Evolutionary conservation across 35 echinoderm and acorn worm species (phyloP).

Genomic region (Ophioderma brevispina): DNA sequence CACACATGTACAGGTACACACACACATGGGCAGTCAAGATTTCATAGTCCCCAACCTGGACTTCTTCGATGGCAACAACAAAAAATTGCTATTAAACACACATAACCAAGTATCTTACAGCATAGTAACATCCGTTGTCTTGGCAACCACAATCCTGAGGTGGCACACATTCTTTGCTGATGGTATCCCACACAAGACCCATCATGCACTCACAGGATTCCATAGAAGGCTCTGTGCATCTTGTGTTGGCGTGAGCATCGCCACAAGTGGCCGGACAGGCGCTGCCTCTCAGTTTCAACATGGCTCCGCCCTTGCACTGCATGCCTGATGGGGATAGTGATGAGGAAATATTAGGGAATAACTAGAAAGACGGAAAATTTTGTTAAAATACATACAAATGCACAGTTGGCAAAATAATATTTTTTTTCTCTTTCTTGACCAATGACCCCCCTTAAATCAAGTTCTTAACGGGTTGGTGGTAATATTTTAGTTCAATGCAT

Average conservation of each 20-base stretch:
- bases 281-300: neutral
- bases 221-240: slow-evolving; percentile 7
- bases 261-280: slow-evolving; percentile 34
- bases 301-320: neutral
- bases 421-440: neutral
- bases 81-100: too few relatives aligned
- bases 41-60: too few relatives aligned
- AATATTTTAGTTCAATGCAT: too few relatives aligned
- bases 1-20: too few relatives aligned
- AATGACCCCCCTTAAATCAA: neutral
- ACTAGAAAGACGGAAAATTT: too few relatives aligned
- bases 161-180: neutral
- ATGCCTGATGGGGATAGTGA: too few relatives aligned
- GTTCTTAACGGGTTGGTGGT: neutral
- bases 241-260: neutral
- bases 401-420: neutral
- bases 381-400: neutral
- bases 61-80: too few relatives aligned
- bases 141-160: slow-evolving; percentile 22
- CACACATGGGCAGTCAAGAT: too few relatives aligned
- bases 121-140: slow-evolving; percentile 41
- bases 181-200: neutral
- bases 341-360: too few relatives aligned
- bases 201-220: slow-evolving; percentile 19
- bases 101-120: neutral